Evolutionary conservation across 30 jellyfish, hydroid and myxozoan genomes (phyloP).

Genomic region (Mastigias papua): DNA sequence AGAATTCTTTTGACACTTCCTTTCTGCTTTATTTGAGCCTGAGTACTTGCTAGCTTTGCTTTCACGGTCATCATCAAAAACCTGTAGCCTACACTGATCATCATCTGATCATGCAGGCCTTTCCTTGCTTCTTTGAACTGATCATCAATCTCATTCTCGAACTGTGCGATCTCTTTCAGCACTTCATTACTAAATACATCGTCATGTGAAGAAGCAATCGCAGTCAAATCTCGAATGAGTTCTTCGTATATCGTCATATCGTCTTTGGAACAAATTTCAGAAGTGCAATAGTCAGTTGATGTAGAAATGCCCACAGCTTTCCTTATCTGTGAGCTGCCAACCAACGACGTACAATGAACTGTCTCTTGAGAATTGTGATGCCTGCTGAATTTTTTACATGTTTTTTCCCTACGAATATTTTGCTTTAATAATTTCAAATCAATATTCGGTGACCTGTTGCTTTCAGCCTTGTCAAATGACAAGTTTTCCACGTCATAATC

Average conservation of each 20-base stretch:
- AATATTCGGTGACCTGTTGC: not conserved
- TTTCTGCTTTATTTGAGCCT: not conserved
- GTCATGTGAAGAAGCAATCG: conserved; percentile 9
- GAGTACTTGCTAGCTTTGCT: not conserved
- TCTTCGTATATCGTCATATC: conserved; percentile 9
- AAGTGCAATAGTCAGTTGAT: not conserved
- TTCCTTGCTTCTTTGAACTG: not conserved
- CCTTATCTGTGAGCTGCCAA: not conserved
- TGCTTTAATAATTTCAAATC: not conserved
- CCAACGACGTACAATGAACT: not conserved
- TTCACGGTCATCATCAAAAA: conserved; percentile 28
- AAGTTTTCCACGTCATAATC: not conserved
- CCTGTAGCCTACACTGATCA: conserved; percentile 36
- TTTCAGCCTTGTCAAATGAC: not conserved
- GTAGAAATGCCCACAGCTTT: not conserved
- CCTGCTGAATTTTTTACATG: not conserved
- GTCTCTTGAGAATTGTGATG: not conserved
- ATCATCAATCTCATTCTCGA: not conserved
- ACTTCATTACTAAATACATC: not conserved
- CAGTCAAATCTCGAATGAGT: not conserved
- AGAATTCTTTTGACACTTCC: not conserved
- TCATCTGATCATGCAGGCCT: not conserved
- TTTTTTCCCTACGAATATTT: not conserved
- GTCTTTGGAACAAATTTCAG: not conserved
- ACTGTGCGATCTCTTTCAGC: not conserved